phyloP scores from a whole-genome alignment of 2,113 vertebrate species.

The Chlamydotis undulata region DNA sequence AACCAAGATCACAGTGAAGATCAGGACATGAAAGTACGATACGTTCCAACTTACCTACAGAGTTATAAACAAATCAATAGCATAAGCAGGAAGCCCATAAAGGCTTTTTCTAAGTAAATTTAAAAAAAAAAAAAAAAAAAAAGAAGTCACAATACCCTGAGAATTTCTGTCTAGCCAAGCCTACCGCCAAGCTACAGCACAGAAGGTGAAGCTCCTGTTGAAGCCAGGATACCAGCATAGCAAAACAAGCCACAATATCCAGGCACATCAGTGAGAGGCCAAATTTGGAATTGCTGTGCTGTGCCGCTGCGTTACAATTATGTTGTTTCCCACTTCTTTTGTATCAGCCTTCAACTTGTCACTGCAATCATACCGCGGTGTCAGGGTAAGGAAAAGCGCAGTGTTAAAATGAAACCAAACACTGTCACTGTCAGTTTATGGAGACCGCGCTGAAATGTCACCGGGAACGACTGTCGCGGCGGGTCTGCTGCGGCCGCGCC shows the following conservation, averaged over 20 bases:
- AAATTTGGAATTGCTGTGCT: not conserved
- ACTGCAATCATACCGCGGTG: not conserved
- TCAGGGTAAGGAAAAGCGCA: slow-evolving; percentile 25
- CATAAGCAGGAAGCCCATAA: not conserved
- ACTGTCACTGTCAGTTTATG: slow-evolving; percentile 58
- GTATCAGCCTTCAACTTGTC: slow-evolving; percentile 58
- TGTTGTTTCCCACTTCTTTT: slow-evolving; percentile 36
- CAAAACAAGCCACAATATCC: not conserved
- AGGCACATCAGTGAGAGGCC: not conserved
- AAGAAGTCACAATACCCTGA: not conserved
- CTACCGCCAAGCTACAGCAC: not conserved
- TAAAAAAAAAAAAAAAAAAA: not conserved
- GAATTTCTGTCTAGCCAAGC: not conserved
- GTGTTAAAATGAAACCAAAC: slow-evolving; percentile 57
- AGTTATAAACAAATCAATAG: not conserved
- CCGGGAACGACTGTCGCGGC: not conserved
- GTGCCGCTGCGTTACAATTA: slow-evolving; percentile 12
- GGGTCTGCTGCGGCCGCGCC: not conserved
- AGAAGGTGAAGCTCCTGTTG: not conserved
- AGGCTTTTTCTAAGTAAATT: not conserved
- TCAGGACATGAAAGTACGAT: not conserved
- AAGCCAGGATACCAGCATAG: not conserved
- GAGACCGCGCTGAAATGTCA: slow-evolving; percentile 8
- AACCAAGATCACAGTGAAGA: not conserved
- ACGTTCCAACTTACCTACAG: rapidly evolving